Evolutionary conservation across 2,888 invertebrate species (phyloP).

Genomic region (Tachystola acroxantha): DNA sequence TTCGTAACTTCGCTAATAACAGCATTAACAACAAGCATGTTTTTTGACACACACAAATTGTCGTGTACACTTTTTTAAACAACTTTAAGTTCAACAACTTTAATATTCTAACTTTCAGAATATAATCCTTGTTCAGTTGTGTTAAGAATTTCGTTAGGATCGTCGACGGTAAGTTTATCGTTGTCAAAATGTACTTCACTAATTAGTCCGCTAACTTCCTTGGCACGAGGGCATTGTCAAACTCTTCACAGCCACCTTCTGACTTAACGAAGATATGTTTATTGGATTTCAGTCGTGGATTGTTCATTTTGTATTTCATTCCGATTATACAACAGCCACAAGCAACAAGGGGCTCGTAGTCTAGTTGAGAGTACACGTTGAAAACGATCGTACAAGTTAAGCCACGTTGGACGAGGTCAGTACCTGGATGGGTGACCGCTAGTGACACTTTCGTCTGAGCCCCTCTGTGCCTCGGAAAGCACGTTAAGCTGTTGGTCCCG

Average conservation of each 20-base stretch:
- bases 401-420: too few species aligned
- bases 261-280: conserved; percentile 31
- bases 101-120: conserved; percentile 12
- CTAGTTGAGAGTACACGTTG: too few species aligned
- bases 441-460: too few species aligned
- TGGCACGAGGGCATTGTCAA: conserved; percentile 47
- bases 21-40: conserved; percentile 27
- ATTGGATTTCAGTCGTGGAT: conserved; percentile 47
- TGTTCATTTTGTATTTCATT: conserved; percentile 30
- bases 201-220: conserved; percentile 52
- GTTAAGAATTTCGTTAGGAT: conserved; percentile 15
- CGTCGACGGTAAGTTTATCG: conserved; percentile 16
- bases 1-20: conserved; percentile 46
- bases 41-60: conserved; percentile 27
- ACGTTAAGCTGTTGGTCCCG: too few species aligned
- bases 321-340: conserved; percentile 23
- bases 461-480: too few species aligned
- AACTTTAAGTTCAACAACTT: conserved; percentile 10
- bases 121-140: conserved; percentile 20
- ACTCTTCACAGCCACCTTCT: conserved; percentile 37
- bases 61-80: conserved; percentile 23
- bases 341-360: too few species aligned
- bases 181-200: conserved; percentile 34
- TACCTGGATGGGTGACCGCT: too few species aligned
- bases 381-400: too few species aligned